Conservation (phyloP, 2,888 invertebrate genomes). For the Fragum sueziense region DNA sequence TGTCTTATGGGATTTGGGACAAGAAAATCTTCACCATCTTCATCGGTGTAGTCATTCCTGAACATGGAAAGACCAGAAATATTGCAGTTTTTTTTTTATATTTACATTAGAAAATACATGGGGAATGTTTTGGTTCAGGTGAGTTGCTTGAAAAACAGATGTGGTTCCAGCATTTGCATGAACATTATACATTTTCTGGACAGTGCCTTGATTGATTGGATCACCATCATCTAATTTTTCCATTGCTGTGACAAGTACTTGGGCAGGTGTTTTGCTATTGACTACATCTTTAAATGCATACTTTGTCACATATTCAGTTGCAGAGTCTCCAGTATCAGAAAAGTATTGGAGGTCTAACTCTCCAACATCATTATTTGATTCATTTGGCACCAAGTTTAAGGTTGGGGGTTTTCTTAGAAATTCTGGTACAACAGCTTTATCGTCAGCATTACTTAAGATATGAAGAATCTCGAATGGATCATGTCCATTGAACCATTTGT, state of each 20-base stretch:
- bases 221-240: slow-evolving; percentile 4
- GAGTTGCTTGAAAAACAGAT: slow-evolving; percentile 1
- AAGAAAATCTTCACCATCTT: background rate
- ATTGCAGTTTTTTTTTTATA: background rate
- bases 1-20: background rate
- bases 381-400: background rate
- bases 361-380: background rate
- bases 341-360: background rate
- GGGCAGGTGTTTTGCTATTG: background rate
- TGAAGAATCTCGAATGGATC: no score
- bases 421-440: background rate
- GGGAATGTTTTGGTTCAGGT: background rate
- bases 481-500: slow-evolving; percentile 4
- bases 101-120: background rate
- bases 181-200: no score
- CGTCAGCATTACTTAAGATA: background rate
- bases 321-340: background rate
- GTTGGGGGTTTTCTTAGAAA: background rate
- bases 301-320: background rate
- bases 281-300: background rate
- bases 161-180: slow-evolving; percentile 1
- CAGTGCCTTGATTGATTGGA: background rate
- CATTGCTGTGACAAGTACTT: background rate
- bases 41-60: background rate
- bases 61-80: background rate